Base-by-base conservation (phyloP, 2,888 invertebrate species). In the Drosophila anomelani region DNA sequence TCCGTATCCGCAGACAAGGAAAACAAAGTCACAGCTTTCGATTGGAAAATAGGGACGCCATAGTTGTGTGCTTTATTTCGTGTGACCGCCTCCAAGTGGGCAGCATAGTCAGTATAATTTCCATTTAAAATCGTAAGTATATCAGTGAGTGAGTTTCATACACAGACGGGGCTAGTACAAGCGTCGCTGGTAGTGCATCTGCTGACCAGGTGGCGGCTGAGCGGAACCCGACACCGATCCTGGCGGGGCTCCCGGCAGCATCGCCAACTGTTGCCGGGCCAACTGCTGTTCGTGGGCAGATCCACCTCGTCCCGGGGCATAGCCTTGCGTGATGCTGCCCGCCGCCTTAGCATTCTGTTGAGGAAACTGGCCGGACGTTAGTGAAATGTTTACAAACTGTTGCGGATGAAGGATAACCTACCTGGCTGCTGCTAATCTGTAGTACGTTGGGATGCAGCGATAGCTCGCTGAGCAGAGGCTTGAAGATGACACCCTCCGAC, bases 311-410 rank as follows among this genome's bases (percentile, higher is more conserved):
- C 96, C 94, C 2, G 96, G 96, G 0, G 97, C 96, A 93, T 97
- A 97, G 4, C 97, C 97, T 71, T 96, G 95, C 0, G 96, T 96
- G 73, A 97, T 97, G 85, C 96, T 96, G 71, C 97, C 96, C 1
- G 96, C 96, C 1, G 96, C 94, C 90, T 96, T 96, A n/a, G 95
- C 93, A 69, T 95, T 94, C 95, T 96, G 62, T 34, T 3, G 15
- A 43, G 17, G 32, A 59, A 56, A 20, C 64, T 66, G 44, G 6
- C 4, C 10, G 38, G 43, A 44, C 13, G 29, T 38, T 44, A 44
- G 43, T 29, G 5, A 32, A 20, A 29, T 59, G 34, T 29, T 36
- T 29, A 4, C 15, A 36, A 12, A 39, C 9, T 5, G 36, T 41
- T 12, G 6, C 3, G 26, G 0, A 12, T 15, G 1, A 9, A 3